Evolutionary conservation across 2,797 vertebrate genomes (phyloP).

Genomic region (Gambelia wislizenii): DNA sequence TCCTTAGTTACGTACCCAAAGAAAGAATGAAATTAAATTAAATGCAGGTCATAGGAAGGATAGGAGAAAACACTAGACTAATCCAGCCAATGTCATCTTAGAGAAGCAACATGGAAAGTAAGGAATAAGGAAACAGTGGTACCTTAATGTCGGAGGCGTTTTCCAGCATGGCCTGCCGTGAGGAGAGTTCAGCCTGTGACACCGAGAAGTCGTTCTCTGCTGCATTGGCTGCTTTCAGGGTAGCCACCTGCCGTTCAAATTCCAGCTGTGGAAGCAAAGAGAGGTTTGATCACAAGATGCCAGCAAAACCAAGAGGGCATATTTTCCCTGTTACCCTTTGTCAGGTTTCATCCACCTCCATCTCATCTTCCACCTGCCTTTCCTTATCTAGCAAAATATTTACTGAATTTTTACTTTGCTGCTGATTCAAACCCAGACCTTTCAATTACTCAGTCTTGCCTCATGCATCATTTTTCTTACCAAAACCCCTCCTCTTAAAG

Average conservation of each 20-base stretch:
- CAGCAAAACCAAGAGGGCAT: neutral
- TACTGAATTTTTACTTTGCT: neutral
- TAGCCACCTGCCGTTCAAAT: slow-evolving; percentile 88
- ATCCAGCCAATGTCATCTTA: no score
- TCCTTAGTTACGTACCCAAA: neutral
- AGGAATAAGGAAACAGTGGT: rapidly evolving
- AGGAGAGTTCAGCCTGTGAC: slow-evolving; percentile 92
- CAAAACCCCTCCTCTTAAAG: no score
- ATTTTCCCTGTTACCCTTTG: neutral
- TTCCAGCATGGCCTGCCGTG: slow-evolving; percentile 93
- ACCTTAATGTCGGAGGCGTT: slow-evolving; percentile 96
- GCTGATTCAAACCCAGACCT: neutral
- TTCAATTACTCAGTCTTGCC: neutral
- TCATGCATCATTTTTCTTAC: neutral
- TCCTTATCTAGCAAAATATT: neutral
- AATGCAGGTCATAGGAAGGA: no score
- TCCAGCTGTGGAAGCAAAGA: slow-evolving; percentile 80
- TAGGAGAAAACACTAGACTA: neutral
- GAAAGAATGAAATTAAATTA: no score
- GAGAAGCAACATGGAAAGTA: neutral
- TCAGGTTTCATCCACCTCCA: neutral
- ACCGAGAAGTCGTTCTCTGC: slow-evolving; percentile 91
- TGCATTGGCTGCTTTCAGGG: slow-evolving; percentile 85
- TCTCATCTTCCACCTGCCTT: neutral
- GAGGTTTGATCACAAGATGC: neutral